Base-by-base conservation (phyloP, 2,113 vertebrate genomes). In the Cynopterus brachyotis region DNA sequence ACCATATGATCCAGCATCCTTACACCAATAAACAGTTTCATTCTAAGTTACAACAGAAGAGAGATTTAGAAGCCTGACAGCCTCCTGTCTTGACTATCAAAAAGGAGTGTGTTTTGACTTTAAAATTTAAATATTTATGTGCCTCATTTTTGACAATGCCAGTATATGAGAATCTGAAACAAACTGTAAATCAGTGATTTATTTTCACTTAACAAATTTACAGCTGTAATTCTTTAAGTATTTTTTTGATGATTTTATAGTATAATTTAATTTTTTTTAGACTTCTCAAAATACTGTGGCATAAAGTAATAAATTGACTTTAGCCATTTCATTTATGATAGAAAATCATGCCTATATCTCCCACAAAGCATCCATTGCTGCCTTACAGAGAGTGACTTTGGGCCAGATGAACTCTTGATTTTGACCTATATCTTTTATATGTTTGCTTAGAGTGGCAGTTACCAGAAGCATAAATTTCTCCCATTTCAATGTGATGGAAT, bases 111-210 rank as follows among this genome's bases (percentile, higher is more conserved):
- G 20, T 94, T 81, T 80, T 40, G 47, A 82, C 76, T 88, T 86
- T 66, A 86, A 87, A 92, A 40, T 80, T 92, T 92, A 81, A 86
- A 37, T 95, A 93, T 64, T 89, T 66, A 30, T 80, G 9, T 69
- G 45, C 26, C 57, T 87, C 37, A 35, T 82, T 95, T 94, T 95
- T 88, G n/a, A 53, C 12, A 67, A 28, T 64, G 35, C 60, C 59
- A 64, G 3, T 55, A 79, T 86, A 57, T 91, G 47, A 92, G 28
- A 69, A 82, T 89, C 37, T 53, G 53, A 93, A 89, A 69, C 22
- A 86, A 73, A 47, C 12, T 50, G 32, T 75, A 57, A 93, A 84
- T 79, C 35, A 79, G 1, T 62, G 42, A 42, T 81, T 85, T 94
- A n/a, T 94, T 88, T 81, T 72, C 66, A 70, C 26, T 60, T 93